Conservation (phyloP, 2,797 vertebrate genomes). For the Hydrolagus colliei region DNA sequence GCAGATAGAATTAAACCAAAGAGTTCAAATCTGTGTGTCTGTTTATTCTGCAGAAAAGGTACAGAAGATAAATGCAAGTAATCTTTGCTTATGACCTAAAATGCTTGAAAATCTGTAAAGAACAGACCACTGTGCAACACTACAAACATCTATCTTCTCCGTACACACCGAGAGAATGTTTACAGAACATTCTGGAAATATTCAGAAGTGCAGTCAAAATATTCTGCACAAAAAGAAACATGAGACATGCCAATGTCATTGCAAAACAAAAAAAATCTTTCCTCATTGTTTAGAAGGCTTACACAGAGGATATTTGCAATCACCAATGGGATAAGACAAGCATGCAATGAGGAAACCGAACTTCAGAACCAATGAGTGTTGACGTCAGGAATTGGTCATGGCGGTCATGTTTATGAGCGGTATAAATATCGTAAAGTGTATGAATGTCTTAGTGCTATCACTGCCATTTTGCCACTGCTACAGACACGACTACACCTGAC, state of each 20-base stretch:
- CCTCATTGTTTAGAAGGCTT: background rate
- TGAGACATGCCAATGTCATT: background rate
- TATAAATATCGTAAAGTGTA: background rate
- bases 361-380: background rate
- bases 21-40: constrained; percentile 36
- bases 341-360: background rate
- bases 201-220: background rate
- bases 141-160: background rate
- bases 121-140: background rate
- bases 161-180: constrained; percentile 4
- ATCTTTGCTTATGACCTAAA: background rate
- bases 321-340: background rate
- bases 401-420: background rate
- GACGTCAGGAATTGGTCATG: background rate
- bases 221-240: background rate
- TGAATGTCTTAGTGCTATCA: background rate
- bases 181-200: background rate
- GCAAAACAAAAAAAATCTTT: background rate
- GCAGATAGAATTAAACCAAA: constrained; percentile 51
- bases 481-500: background rate
- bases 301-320: background rate
- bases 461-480: background rate
- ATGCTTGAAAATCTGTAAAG: background rate
- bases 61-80: constrained; percentile 20
- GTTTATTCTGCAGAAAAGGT: constrained; percentile 33